phyloP scores from a whole-genome alignment of 2,797 vertebrate genomes.

The Alectoris magna region DNA sequence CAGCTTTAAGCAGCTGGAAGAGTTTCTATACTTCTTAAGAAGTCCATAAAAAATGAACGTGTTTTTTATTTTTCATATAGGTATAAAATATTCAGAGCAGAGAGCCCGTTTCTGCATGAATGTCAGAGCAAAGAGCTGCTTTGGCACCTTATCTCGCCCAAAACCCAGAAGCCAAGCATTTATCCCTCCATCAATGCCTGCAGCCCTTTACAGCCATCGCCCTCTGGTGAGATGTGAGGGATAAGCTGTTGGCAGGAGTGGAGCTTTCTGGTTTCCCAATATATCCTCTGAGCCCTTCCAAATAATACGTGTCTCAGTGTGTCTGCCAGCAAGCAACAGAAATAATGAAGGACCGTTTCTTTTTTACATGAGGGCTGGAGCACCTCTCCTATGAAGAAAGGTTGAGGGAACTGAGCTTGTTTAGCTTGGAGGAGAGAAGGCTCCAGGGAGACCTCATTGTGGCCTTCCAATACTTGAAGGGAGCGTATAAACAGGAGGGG shows the following conservation, averaged over 20 bases:
- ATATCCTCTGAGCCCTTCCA: background rate
- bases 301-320: background rate
- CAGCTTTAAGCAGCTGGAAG: background rate
- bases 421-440: no score
- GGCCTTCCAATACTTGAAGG: no score
- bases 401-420: no score
- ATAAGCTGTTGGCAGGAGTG: background rate
- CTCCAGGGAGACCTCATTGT: no score
- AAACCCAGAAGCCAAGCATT: background rate
- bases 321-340: background rate
- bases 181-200: fast-evolving
- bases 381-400: no score
- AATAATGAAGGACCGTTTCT: no score
- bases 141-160: background rate
- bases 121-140: background rate
- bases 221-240: background rate
- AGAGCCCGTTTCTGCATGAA: background rate
- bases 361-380: fast-evolving
- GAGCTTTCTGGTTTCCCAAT: background rate
- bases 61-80: background rate
- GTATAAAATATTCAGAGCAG: background rate
- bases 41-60: background rate
- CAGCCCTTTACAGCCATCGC: background rate
- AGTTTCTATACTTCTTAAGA: background rate
- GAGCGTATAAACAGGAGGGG: no score